Evolutionary conservation across 2,113 vertebrate species (phyloP), one percentile per base, ranked within the genome.

Genomic region (Tenrec ecaudatus): DNA sequence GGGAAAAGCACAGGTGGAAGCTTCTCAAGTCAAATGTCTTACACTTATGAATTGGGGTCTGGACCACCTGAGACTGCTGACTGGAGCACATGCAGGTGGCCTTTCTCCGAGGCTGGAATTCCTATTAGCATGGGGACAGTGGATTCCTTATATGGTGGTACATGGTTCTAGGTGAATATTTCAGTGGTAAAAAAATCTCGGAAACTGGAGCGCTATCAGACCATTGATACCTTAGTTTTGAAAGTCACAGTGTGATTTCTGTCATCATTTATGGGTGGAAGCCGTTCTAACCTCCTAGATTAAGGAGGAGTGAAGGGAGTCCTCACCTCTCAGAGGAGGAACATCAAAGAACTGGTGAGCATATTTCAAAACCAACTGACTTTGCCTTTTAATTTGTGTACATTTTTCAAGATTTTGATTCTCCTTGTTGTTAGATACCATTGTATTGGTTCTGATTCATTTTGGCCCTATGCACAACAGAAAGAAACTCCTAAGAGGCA

Each of bases 401-500:
- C 31, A 66, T 66, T 78, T 78, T 40, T 79, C 12, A 88, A 81
- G 47, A 81, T 83, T 90, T 91, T 78, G 62, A 94, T 82, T 57
- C 38, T 86, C 75, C 2, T 62, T 66, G 64, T 10, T 66, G 64
- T 8, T 29, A 27, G 25, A 7, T 66, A 19, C 64, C 64, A 66
- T 66, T 27, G 23, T 25, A 25, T 66, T 66, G 64, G 25, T 25
- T 66, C 22, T 27, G 23, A 66, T 25, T 27, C 64, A 66, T 25
- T 25, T 22, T 2, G 6, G 20, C 25, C 22, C 25, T 27, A 66
- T 66, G 10, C 9, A 29, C 64, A 66, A 66, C 64, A 66, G 64
- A 66, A 22, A 20, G 60, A 19, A 62, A 62, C 60, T 22, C 60
- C 60, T 22, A 62, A 23, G 60, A 62, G 19, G 17, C 16, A 2